Conservation (phyloP, 2,113 vertebrate genomes). For the Nibea albiflora region DNA sequence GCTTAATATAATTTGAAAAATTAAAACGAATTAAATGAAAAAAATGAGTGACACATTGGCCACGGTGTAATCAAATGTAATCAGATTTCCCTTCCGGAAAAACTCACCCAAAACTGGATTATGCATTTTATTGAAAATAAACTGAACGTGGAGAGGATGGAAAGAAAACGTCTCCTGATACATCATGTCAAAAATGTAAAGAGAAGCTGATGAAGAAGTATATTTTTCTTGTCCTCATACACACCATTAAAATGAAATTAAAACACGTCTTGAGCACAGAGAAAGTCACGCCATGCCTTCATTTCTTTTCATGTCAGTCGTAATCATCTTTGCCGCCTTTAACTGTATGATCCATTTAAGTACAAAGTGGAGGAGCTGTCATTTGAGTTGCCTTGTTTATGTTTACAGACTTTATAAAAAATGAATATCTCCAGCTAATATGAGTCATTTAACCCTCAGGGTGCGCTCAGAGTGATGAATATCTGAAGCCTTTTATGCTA, state of each 20-base stretch:
- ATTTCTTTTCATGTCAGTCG: conserved; percentile 18
- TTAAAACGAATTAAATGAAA: too few relatives aligned
- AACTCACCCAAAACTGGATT: conserved; percentile 1
- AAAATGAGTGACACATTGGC: not conserved
- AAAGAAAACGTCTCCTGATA: not conserved
- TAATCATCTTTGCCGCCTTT: conserved; percentile 40
- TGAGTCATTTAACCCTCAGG: conserved; percentile 10
- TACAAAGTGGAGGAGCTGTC: conserved; percentile 22
- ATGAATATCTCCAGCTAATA: not conserved
- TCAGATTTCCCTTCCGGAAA: not conserved
- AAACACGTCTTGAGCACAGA: conserved; percentile 14
- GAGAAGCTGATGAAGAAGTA: not conserved
- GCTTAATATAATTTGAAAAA: not conserved
- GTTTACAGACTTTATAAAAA: not conserved
- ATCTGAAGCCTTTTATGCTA: not conserved
- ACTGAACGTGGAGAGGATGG: not conserved
- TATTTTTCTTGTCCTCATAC: not conserved
- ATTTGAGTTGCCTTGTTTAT: conserved; percentile 23
- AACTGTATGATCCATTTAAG: conserved; percentile 31
- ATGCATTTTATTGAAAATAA: not conserved
- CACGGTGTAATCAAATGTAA: not conserved
- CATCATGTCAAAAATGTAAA: not conserved
- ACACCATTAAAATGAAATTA: conserved; percentile 17
- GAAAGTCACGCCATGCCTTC: not conserved
- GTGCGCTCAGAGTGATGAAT: not conserved